Base-by-base conservation (phyloP, 1,140 invertebrate genomes). In the Scaptomyza pallida region DNA sequence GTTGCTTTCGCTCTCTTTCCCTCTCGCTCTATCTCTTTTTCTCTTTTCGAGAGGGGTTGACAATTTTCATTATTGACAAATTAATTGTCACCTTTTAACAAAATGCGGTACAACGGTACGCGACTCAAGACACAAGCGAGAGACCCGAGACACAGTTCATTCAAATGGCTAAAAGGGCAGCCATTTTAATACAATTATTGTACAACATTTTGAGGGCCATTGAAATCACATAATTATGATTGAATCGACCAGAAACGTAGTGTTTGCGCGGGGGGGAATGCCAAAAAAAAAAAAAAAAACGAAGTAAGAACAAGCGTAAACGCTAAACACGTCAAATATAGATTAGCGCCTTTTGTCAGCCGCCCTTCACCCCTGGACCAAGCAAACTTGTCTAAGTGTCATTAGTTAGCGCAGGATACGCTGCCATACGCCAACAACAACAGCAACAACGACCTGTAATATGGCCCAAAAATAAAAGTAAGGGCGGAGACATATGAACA, bases 71-170 rank as follows among this genome's bases (percentile, higher is more conserved):
- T 88, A 86, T 86, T 81, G 82, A 86, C 82, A 86, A 86, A 86
- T 86, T 86, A 86, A 86, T 88, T 86, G 82, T 86, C 82, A 88
- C 82, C 82, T 86, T 86, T 86, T 81, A 86, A 86, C 82, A 86
- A 86, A 86, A 88, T 75, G 82, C 74, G 72, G 79, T 60, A 48
- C 63, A 67, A 30, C 51, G 33, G n/a, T 35, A 69, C 16, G 9
- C 13, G 19, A 26, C 15, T 35, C 55, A 65, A 54, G 56, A 72
- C 47, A 61, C n/a, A 44, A 43, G 13, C 21, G 26, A 30, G 6
- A 21, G 40, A 10, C 23, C 10, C 17, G 10, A 12, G 33, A 35
- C 17, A 26, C 0, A 6, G 23, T 5, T 6, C 23, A 6, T 26
- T 26, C 23, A 30, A 19, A 21, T 47, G 15, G n/a, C 15, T 37